Percentiles rank a stretch among this genome's conserved stretches.
These are phyloP conservation scores for Rhamnusium bicolor DNA, from an alignment of 2,888 invertebrate species.

Conservation along the genomic window DNA sequence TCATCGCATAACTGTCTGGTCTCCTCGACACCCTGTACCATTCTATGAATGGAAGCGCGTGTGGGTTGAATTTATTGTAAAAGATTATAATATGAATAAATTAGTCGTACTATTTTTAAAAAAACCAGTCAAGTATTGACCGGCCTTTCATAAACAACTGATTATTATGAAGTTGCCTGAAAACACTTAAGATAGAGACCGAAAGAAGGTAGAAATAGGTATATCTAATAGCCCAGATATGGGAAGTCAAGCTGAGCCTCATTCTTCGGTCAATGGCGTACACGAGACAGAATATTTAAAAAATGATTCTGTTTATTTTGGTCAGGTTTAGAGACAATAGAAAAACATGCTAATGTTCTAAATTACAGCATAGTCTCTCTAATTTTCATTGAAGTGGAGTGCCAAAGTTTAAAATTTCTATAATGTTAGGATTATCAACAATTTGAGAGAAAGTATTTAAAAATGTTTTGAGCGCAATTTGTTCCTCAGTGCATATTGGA, in stretches of 20 bases:
- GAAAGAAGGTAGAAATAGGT: constrained; percentile 38
- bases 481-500: too few species aligned
- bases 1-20: neutral
- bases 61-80: constrained; percentile 46
- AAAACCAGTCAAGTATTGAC: constrained; percentile 30
- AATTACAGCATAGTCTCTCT: too few species aligned
- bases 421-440: too few species aligned
- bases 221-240: constrained; percentile 47
- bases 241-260: constrained; percentile 43
- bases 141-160: constrained; percentile 47
- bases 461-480: too few species aligned
- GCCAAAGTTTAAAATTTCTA: too few species aligned
- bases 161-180: constrained; percentile 42
- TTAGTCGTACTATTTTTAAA: constrained; percentile 42
- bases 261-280: constrained; percentile 36
- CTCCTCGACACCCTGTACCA: constrained; percentile 17
- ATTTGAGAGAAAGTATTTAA: too few species aligned
- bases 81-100: constrained; percentile 48
- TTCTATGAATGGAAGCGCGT: constrained; percentile 45
- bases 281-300: neutral
- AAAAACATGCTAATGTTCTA: too few species aligned
- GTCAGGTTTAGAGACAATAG: too few species aligned
- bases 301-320: neutral
- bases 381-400: too few species aligned
- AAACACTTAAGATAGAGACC: constrained; percentile 45